Evolutionary conservation across 2,888 invertebrate species (phyloP), one percentile per base, ranked within the genome.

Genomic region (Trachelus troglodyta): DNA sequence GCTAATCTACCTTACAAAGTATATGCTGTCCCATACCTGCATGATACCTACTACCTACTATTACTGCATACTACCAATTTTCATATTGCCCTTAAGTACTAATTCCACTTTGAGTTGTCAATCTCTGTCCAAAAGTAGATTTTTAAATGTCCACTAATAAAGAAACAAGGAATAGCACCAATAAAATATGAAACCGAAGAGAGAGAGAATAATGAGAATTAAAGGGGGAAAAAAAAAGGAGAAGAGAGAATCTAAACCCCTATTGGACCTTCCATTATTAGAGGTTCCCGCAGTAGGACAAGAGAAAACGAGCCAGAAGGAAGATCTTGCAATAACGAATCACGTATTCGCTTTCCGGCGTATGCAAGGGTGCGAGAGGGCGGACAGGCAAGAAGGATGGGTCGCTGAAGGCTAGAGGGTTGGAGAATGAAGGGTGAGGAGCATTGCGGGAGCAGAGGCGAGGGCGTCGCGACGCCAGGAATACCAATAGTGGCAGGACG

Each of bases 1-100:
- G 83, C 84, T 83, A 82, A 80, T 81, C 85, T 84, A 83, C 85
- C 85, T 87, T 88, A 89, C 88, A 88, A 88, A 88, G 88, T 88
- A 33, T 56, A 56, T 23, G 56, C 23, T 23, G 23, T 56, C 56
- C 56, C 15, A 56, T 56, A 23, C 23, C 56, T 23, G 23, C 23
- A 23, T 23, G 6, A 56, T 56, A 23, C 56, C 56, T 23, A 56
- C 40, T 23, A 23, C 40, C 56, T 56, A 23, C 56, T 2, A 23
- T 56, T 56, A 23, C 9, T 23, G 56, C 56, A 23, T 23, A 56
- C 9, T 56, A 56, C 9, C 23, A 9, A 23, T 56, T 23, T 23
- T 23, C 23, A 56, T 9, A 56, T 23, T 56, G 23, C 56, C 9
- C 23, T 23, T 9, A 23, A 56, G 56, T 23, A 23, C 56, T 56